Evolutionary conservation across 2,888 invertebrate genomes (phyloP).

Genomic region (Kryphioiulus occultus): DNA sequence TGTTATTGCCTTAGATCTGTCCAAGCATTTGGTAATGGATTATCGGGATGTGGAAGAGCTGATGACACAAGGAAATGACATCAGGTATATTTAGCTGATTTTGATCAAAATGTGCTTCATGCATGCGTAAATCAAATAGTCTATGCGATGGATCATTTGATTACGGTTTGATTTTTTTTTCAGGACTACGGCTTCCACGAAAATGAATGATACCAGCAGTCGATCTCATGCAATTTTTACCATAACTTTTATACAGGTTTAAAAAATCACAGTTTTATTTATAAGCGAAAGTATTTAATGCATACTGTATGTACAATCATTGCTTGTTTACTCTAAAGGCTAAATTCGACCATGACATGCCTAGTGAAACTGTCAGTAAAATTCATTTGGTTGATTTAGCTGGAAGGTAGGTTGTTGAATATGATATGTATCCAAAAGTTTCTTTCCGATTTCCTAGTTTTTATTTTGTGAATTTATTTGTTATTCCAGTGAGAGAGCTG

Average conservation of each 20-base stretch:
- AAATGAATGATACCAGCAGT: slow-evolving; percentile 92
- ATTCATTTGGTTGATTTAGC: slow-evolving; percentile 89
- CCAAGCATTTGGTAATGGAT: slow-evolving; percentile 83
- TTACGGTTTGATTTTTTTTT: neutral
- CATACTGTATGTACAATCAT: too few species aligned
- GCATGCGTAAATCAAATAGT: neutral
- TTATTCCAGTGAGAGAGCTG: slow-evolving; percentile 77
- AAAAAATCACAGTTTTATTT: neutral
- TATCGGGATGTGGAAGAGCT: slow-evolving; percentile 83
- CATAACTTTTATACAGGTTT: slow-evolving; percentile 85
- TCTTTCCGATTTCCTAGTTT: neutral
- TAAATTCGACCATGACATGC: slow-evolving; percentile 75
- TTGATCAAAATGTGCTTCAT: neutral
- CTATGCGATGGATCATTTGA: neutral
- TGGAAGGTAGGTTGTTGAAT: slow-evolving; percentile 71
- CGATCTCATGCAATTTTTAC: slow-evolving; percentile 92
- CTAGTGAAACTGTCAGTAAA: slow-evolving; percentile 88
- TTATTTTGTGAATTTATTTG: neutral
- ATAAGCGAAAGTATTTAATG: too few species aligned
- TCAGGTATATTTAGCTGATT: slow-evolving; percentile 48
- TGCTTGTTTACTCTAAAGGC: slow-evolving; percentile 45
- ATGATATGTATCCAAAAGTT: neutral
- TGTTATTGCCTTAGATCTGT: slow-evolving; percentile 68
- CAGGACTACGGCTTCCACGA: slow-evolving; percentile 86
- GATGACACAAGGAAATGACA: slow-evolving; percentile 55